Evolutionary conservation across 2,888 invertebrate species (phyloP).

Genomic region (Polymixis lichenea): DNA sequence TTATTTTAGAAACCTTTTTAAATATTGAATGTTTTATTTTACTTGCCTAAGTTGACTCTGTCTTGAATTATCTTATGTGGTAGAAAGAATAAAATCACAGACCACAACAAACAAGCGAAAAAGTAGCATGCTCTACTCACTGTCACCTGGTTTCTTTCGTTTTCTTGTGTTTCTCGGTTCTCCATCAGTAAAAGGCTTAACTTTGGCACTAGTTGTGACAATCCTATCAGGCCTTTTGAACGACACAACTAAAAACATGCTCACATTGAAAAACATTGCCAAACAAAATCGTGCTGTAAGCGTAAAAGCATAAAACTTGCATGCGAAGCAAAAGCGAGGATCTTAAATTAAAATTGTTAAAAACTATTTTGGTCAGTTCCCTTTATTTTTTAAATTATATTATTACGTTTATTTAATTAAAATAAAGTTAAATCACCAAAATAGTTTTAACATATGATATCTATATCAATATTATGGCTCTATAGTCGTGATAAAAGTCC

Average conservation of each 20-base stretch:
- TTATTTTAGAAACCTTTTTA: background rate
- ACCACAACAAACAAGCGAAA: constrained; percentile 32
- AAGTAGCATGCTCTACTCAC: constrained; percentile 78
- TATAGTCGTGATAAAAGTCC: constrained; percentile 27
- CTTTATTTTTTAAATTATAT: background rate
- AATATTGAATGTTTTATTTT: background rate
- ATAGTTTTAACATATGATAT: background rate
- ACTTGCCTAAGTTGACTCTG: background rate
- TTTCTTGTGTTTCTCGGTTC: constrained; percentile 90
- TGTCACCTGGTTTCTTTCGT: constrained; percentile 93
- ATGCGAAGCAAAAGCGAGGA: constrained; percentile 18
- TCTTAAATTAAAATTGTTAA: background rate
- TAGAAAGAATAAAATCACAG: constrained; percentile 10
- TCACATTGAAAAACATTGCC: constrained; percentile 57
- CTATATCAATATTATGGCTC: background rate
- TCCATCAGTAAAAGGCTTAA: constrained; percentile 78
- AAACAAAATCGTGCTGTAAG: constrained; percentile 52
- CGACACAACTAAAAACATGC: constrained; percentile 93
- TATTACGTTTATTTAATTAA: background rate
- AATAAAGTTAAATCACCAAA: constrained; percentile 19
- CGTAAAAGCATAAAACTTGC: constrained; percentile 33
- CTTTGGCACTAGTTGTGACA: constrained; percentile 75
- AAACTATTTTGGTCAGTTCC: constrained; percentile 5
- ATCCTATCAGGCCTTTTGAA: constrained; percentile 94
- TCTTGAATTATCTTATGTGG: background rate